Evolutionary conservation across 2,113 vertebrate genomes (phyloP).

Genomic region (Gorsachius goisagi): DNA sequence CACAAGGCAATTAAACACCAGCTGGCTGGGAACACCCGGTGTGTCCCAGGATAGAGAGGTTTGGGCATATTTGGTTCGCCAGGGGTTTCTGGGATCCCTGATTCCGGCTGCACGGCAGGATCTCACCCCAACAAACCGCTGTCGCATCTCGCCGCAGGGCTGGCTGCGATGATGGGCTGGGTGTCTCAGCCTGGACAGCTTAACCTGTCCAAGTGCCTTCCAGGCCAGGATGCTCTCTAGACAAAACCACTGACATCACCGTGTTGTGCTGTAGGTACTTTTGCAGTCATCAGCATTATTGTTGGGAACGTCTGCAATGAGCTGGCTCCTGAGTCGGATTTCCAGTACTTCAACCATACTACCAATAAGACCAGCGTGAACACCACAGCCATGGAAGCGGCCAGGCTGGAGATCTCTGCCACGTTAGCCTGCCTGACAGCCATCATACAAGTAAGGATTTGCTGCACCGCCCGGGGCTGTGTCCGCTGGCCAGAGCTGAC

Average conservation of each 20-base stretch:
- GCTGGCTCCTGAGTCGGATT: conserved; percentile 83
- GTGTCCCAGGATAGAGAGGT: background rate
- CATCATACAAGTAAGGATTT: conserved; percentile 84
- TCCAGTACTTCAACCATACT: conserved; percentile 78
- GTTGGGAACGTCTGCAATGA: conserved; percentile 86
- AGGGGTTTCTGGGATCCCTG: background rate
- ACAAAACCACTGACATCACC: background rate
- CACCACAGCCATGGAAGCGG: conserved; percentile 76
- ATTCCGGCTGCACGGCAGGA: background rate
- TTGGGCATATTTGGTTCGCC: rapidly evolving
- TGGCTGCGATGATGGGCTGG: background rate
- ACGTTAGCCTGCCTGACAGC: conserved; percentile 91
- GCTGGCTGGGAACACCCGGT: rapidly evolving
- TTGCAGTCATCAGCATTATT: conserved; percentile 93
- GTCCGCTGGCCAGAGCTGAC: background rate
- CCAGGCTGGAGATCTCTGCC: conserved; percentile 85
- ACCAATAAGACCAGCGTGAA: conserved; percentile 77
- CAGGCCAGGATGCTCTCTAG: background rate
- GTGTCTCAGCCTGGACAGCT: background rate
- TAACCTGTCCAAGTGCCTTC: background rate
- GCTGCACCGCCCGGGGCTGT: background rate
- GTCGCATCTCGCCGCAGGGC: rapidly evolving
- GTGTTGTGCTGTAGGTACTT: conserved; percentile 77
- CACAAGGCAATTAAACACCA: background rate
- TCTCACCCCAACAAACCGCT: background rate